Evolutionary conservation across 2,797 vertebrate species (phyloP).

Genomic region (Danio choprae): DNA sequence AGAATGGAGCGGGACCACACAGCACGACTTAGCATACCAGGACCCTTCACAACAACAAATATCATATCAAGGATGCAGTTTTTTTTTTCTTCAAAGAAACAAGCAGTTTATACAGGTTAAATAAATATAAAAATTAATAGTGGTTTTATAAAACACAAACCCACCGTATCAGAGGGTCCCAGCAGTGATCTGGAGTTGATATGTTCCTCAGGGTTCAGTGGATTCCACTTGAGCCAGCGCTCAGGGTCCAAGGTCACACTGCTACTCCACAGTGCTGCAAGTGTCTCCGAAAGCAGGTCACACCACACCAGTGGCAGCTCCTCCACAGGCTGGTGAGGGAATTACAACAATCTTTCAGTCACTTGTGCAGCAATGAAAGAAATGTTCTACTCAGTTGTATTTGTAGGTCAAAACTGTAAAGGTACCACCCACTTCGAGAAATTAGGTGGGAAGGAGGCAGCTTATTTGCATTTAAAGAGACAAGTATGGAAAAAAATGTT

Average conservation of each 20-base stretch:
- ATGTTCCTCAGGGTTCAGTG: slow-evolving; percentile 67
- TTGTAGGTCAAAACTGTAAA: too few relatives aligned
- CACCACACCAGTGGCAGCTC: slow-evolving; percentile 86
- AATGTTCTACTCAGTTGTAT: too few relatives aligned
- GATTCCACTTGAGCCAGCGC: slow-evolving; percentile 90
- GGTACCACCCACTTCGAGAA: too few relatives aligned
- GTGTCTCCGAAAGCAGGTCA: slow-evolving; percentile 83
- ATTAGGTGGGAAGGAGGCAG: too few relatives aligned
- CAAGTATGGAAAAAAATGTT: too few relatives aligned
- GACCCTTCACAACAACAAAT: slow-evolving; percentile 81
- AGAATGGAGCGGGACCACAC: slow-evolving; percentile 91
- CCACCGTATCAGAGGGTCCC: slow-evolving; percentile 71
- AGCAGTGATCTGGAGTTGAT: slow-evolving; percentile 65
- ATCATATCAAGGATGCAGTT: background rate
- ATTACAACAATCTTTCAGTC: slow-evolving; percentile 14
- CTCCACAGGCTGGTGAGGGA: slow-evolving; percentile 74
- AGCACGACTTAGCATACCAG: slow-evolving; percentile 86
- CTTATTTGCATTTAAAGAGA: too few relatives aligned
- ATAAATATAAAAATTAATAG: background rate
- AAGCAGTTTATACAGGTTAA: background rate
- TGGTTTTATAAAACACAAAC: background rate
- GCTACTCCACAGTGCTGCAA: slow-evolving; percentile 88
- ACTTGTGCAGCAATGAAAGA: too few relatives aligned
- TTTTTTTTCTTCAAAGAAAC: background rate
- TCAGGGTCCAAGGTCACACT: slow-evolving; percentile 86